Percentiles rank a stretch among this genome's conserved stretches.
Evolutionary conservation across 2,113 vertebrate genomes (phyloP).

Genomic region (Cheilinus undulatus): DNA sequence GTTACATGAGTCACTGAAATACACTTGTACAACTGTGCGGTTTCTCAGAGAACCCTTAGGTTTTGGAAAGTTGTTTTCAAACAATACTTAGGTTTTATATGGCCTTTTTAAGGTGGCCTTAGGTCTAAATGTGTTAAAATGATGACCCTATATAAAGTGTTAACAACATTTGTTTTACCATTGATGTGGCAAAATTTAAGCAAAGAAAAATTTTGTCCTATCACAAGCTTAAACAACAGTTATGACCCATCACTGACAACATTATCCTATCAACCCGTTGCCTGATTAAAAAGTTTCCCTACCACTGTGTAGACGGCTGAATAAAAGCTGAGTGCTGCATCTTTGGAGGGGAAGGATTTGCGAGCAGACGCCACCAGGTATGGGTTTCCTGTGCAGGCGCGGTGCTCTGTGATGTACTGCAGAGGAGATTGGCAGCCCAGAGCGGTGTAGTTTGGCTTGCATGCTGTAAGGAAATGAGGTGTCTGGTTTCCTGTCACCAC

Average conservation of each 20-base stretch:
- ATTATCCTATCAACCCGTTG: not conserved
- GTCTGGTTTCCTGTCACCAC: constrained; percentile 93
- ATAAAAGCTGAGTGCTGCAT: constrained; percentile 90
- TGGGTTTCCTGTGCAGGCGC: constrained; percentile 90
- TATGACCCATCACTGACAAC: not conserved
- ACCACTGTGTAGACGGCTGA: constrained; percentile 92
- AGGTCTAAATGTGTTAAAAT: too few species aligned
- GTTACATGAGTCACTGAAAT: too few species aligned
- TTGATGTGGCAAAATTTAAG: too few species aligned
- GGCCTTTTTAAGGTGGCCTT: too few species aligned
- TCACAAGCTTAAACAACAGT: not conserved
- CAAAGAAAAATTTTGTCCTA: too few species aligned
- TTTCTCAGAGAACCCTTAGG: too few species aligned
- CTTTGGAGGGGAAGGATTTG: constrained; percentile 93
- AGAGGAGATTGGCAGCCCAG: constrained; percentile 88
- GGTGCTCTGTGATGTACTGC: constrained; percentile 87
- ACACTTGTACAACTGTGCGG: too few species aligned
- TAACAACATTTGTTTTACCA: too few species aligned
- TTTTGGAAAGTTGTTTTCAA: too few species aligned
- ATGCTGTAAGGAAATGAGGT: constrained; percentile 91
- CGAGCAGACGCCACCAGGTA: constrained; percentile 87
- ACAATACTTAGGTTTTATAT: too few species aligned
- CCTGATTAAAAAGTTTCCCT: constrained; percentile 37
- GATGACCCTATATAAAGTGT: too few species aligned
- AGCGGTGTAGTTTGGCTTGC: constrained; percentile 93